A percentile compares a stretch with the other conserved stretches of the same genome.
Evolutionary conservation across 2,888 invertebrate genomes (phyloP).

Genomic region (Euphydryas editha): DNA sequence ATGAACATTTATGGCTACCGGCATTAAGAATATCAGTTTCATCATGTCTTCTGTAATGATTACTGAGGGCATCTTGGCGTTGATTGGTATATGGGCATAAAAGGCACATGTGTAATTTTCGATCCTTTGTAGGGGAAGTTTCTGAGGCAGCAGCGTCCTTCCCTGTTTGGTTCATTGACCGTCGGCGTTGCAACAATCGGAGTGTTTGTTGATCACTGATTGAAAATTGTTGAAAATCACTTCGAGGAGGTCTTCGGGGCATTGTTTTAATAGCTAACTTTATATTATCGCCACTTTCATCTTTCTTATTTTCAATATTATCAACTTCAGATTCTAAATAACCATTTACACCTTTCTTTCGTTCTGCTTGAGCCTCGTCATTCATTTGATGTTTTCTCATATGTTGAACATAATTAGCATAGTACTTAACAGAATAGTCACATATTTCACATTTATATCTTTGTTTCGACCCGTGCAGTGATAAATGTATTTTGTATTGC

Average conservation of each 20-base stretch:
- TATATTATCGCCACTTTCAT: conserved; percentile 63
- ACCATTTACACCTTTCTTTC: conserved; percentile 67
- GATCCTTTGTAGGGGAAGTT: conserved; percentile 78
- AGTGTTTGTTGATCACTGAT: conserved; percentile 85
- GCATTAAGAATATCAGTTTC: conserved; percentile 80
- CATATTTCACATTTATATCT: conserved; percentile 92
- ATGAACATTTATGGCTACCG: conserved; percentile 88
- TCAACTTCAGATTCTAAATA: conserved; percentile 54
- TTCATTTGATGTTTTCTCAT: conserved; percentile 90
- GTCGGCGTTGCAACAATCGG: conserved; percentile 82
- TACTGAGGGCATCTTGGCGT: conserved; percentile 88
- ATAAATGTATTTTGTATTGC: conserved; percentile 92
- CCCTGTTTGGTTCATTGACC: conserved; percentile 68
- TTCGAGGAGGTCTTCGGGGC: conserved; percentile 70
- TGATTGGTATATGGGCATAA: conserved; percentile 92
- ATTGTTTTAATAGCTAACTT: conserved; percentile 78
- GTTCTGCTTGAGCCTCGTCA: conserved; percentile 85
- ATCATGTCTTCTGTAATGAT: conserved; percentile 89
- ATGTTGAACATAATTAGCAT: conserved; percentile 93
- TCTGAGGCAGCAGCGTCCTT: conserved; percentile 69
- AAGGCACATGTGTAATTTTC: conserved; percentile 87
- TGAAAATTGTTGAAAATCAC: conserved; percentile 82
- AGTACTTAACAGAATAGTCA: conserved; percentile 94
- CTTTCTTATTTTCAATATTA: conserved; percentile 56
- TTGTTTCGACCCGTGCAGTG: conserved; percentile 92